Evolutionary conservation across 2,888 invertebrate species (phyloP), one percentile per base, ranked within the genome.

Genomic region (Amiota mariae): DNA sequence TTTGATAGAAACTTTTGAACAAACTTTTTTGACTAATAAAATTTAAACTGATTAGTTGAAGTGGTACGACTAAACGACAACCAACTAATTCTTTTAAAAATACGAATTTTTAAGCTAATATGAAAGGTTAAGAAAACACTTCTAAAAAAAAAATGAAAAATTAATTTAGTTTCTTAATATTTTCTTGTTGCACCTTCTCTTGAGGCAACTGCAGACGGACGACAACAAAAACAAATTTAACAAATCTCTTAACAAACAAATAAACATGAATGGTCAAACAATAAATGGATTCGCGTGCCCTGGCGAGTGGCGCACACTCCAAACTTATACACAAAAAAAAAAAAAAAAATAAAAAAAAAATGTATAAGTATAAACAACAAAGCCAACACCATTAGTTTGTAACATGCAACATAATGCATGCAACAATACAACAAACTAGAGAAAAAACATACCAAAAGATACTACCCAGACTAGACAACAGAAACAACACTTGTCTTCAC

Each of bases 251-350:
- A 76, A 77, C 82, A 64, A 24, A 72, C 36, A 51, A 66, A 64
- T 46, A 36, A 51, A 51, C 66, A 66, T 66, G 48, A 66, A 85
- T 81, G 84, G 84, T 81, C 81, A 83, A 82, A 81, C 54, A 54
- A 78, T 78, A 73, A 77, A 76, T 80, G 81, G 83, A 83, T 81
- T 81, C 80, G 80, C 84, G 75, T 75, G 75, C 75, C 68, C 74
- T 46, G 72, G 48, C n/a, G 15, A 49, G 49, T 24, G 20, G 59
- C 67, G 48, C 59, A 59, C 59, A 59, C 59, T 59, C 36, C 36
- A 36, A 36, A 36, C 36, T 59, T 18, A 20, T n/a, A n/a, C n/a
- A n/a, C 59, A 18, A 8, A 11, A 59, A 20, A 4, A 20, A 72
- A 66, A 73, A 76, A 74, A 77, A 49, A 11, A 57, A 13, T 10